Evolutionary conservation across 2,113 vertebrate species (phyloP).

Genomic region (Octodon degus): DNA sequence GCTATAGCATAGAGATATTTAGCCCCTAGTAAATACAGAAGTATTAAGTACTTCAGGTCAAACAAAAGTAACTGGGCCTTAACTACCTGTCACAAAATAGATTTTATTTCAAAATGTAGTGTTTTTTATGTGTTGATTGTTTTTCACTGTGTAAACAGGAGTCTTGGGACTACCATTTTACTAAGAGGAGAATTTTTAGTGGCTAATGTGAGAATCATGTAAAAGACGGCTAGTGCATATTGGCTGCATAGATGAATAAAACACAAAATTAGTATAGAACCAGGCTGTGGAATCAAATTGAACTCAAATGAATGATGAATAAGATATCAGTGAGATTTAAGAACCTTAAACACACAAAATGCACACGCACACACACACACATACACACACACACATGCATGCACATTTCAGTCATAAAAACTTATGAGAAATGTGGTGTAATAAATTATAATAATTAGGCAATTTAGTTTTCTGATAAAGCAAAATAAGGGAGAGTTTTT

Average conservation of each 20-base stretch:
- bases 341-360: background rate
- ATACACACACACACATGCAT: background rate
- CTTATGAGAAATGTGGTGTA: background rate
- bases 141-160: background rate
- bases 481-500: conserved; percentile 29
- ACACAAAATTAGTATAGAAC: background rate
- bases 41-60: conserved; percentile 37
- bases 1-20: background rate
- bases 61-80: background rate
- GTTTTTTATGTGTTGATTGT: background rate
- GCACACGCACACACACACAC: background rate
- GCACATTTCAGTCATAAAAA: background rate
- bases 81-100: background rate
- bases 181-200: background rate
- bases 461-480: conserved; percentile 10
- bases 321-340: background rate
- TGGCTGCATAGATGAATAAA: background rate
- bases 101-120: background rate
- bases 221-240: background rate
- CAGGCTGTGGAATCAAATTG: background rate
- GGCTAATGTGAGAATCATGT: background rate
- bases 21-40: background rate
- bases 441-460: background rate
- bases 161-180: background rate
- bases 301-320: background rate